These are phyloP conservation scores for Sphecodes monilicornis DNA, from an alignment of 2,888 invertebrate genomes.

Conservation along the genomic window DNA sequence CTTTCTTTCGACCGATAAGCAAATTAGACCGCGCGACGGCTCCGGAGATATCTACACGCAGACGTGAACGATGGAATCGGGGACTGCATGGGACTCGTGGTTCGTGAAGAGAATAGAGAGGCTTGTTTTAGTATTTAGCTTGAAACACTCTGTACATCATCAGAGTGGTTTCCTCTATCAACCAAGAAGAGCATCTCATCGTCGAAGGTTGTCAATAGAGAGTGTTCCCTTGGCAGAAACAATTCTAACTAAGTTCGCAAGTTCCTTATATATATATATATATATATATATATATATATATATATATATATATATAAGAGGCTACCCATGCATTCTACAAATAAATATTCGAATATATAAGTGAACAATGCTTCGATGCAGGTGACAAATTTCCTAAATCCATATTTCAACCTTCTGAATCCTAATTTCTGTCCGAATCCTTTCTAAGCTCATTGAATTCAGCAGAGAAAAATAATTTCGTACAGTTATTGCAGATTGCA, in stretches of 20 bases:
- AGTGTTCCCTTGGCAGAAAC: too few relatives aligned
- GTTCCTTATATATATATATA: too few relatives aligned
- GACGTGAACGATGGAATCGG: neutral
- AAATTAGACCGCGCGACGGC: slow-evolving; percentile 35
- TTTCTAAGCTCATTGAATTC: neutral
- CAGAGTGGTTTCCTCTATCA: too few relatives aligned
- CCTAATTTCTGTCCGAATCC: neutral
- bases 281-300: too few relatives aligned
- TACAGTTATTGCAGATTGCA: neutral
- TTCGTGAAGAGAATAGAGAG: neutral
- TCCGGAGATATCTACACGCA: slow-evolving; percentile 7
- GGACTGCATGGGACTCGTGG: neutral
- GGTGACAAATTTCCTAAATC: neutral
- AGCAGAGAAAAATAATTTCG: neutral
- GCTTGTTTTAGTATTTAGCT: too few relatives aligned
- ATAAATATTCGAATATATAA: neutral
- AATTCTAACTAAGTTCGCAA: too few relatives aligned
- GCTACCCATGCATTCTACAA: neutral
- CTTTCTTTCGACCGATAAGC: slow-evolving; percentile 37
- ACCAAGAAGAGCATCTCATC: too few relatives aligned
- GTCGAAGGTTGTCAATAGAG: too few relatives aligned
- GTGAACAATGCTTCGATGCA: neutral
- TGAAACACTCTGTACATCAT: neutral
- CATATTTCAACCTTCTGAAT: neutral
- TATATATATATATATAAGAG: too few relatives aligned